Percentiles rank a stretch among this genome's conserved stretches.
These are phyloP conservation scores for Clarias platycephalus DNA, from an alignment of 2,797 vertebrate species.

Conservation along the genomic window DNA sequence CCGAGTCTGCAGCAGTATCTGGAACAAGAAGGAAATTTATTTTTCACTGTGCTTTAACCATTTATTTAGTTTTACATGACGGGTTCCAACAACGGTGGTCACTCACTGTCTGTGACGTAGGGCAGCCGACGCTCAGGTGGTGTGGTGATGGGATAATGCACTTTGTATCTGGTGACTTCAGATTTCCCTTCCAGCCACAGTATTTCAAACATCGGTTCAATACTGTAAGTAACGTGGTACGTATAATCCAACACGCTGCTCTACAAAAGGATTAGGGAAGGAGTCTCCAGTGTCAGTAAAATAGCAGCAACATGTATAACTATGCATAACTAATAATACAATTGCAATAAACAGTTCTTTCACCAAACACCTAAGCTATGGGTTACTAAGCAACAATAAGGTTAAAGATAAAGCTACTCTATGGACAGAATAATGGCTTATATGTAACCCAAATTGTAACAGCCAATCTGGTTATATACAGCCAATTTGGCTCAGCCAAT, in stretches of 20 bases:
- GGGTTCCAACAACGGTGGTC: not conserved
- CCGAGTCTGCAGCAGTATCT: slow-evolving; percentile 64
- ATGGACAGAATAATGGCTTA: not conserved
- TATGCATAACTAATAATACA: not conserved
- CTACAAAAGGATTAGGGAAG: slow-evolving; percentile 60
- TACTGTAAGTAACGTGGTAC: slow-evolving; percentile 69
- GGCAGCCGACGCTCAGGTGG: slow-evolving; percentile 64
- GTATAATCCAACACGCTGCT: slow-evolving; percentile 71
- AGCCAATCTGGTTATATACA: too few species aligned
- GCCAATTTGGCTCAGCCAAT: not conserved
- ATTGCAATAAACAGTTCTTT: not conserved
- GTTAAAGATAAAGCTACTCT: not conserved
- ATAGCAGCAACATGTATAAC: not conserved
- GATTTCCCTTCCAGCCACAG: slow-evolving; percentile 65
- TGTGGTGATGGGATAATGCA: slow-evolving; percentile 75
- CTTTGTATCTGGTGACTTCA: slow-evolving; percentile 70
- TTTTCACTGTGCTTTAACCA: too few species aligned
- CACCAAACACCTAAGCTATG: not conserved
- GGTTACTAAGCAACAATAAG: not conserved
- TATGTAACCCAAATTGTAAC: not conserved
- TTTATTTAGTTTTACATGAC: not conserved
- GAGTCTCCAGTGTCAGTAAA: not conserved
- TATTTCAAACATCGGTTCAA: slow-evolving; percentile 77
- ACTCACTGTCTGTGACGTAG: slow-evolving; percentile 61
- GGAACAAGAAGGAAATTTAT: not conserved